These are phyloP conservation scores for Cynocephalus volans DNA, from an alignment of 2,113 vertebrate genomes.

Conservation along the genomic window DNA sequence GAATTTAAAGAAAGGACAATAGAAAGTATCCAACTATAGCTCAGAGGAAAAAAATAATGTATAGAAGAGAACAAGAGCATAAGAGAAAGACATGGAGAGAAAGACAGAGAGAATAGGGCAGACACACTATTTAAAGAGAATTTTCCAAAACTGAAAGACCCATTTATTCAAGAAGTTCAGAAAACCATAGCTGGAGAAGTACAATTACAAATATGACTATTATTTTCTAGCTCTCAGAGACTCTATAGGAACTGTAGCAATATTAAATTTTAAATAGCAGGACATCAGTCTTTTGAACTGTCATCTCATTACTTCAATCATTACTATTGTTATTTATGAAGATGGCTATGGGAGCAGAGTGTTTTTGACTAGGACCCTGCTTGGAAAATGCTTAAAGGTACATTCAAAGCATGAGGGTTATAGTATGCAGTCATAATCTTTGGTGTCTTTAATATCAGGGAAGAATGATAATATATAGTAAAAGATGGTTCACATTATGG, in stretches of 20 bases:
- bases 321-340: background rate
- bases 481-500: background rate
- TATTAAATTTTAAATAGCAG: conserved; percentile 50
- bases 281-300: background rate
- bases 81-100: background rate
- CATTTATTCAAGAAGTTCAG: conserved; percentile 24
- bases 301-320: background rate
- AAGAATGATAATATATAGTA: conserved; percentile 1
- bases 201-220: background rate
- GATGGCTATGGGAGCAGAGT: background rate
- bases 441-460: background rate
- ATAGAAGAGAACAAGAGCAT: background rate
- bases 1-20: background rate
- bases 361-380: background rate
- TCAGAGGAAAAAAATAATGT: background rate
- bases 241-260: background rate
- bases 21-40: background rate
- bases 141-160: background rate
- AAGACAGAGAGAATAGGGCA: background rate
- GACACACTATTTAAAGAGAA: background rate
- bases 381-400: conserved; percentile 49
- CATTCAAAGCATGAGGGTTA: conserved; percentile 33
- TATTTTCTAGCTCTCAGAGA: conserved; percentile 25
- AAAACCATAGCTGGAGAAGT: background rate
- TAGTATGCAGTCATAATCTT: background rate